These are phyloP conservation scores for Lepus townsendii DNA, from an alignment of 2,797 vertebrate species.

Conservation along the genomic window DNA sequence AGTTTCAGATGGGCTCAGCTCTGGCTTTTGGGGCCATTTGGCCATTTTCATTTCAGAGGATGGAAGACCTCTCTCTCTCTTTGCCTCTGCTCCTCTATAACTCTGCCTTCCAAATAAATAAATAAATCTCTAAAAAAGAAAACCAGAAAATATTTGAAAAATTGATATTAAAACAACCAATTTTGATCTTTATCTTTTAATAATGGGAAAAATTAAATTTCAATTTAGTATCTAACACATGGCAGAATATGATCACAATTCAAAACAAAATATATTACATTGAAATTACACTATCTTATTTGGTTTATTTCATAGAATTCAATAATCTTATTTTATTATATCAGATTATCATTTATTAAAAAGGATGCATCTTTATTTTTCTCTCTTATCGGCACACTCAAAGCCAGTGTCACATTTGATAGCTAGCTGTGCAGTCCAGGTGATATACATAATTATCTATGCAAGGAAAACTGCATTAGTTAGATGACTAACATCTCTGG, in stretches of 20 bases:
- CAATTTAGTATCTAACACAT: neutral
- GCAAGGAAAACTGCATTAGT: neutral
- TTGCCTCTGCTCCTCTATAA: too few species aligned
- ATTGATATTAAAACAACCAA: neutral
- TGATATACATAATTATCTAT: neutral
- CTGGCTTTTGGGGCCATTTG: too few species aligned
- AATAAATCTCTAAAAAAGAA: too few species aligned
- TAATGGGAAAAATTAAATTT: neutral
- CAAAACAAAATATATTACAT: neutral
- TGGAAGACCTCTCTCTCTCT: too few species aligned
- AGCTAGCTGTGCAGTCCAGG: neutral
- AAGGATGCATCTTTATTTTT: neutral
- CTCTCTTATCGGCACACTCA: neutral
- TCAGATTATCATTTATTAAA: neutral
- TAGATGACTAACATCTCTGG: neutral
- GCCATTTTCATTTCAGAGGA: too few species aligned
- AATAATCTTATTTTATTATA: neutral
- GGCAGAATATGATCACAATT: neutral
- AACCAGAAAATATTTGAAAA: too few species aligned
- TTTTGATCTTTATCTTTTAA: neutral
- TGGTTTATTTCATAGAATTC: neutral
- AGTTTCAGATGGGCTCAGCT: too few species aligned
- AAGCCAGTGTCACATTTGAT: neutral
- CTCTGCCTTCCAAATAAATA: too few species aligned
- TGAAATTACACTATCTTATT: neutral